Base-by-base conservation (phyloP, 2,888 invertebrate genomes). In the Drosophila birchii region DNA sequence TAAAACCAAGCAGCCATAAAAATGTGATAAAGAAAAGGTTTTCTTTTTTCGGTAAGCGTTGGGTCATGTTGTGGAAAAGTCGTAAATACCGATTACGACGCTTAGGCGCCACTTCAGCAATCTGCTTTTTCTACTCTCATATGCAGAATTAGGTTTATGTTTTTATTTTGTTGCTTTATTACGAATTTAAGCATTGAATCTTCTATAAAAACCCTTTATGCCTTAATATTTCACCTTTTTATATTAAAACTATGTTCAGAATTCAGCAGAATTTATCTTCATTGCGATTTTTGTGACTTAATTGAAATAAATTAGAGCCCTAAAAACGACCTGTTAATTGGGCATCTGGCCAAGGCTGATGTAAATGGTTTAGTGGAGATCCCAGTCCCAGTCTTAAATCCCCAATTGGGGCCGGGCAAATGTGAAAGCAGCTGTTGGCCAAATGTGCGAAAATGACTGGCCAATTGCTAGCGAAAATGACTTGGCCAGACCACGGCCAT, bases 381-480 rank as follows among this genome's bases (percentile, higher is more conserved):
- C 26, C 47, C 36, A 44, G 18, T 20, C 14, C n/a, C 16, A 20
- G 36, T 34, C 26, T 36, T 36, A 62, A 43, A 29, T 41, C 34
- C 34, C 39, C 38, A 20, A 36, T 12, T 53, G 38, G 32, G 36
- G 32, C 34, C 29, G 49, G 73, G 59, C 76, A 75, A 83, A 83
- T 79, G 86, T 78, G 83, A 84, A 86, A 83, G 84, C 80, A 81
- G 83, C 86, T 78, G 81, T 81, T 83, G 81, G 81, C 78, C 76
- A 81, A 84, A 84, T 78, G 84, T 83, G 84, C 78, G 81, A 84
- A 84, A 84, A 84, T 84, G 79, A 71, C 81, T 59, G 54, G 63
- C 72, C 86, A 84, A 84, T 84, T 79, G 86, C 54, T 41, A 26
- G 45, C 39, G 60, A 60, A 66, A 73, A 73, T 72, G 63, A 64